Evolutionary conservation across 1,140 invertebrate species (phyloP), one percentile per base, ranked within the genome.

Genomic region (Pseudomyrmex dendroicus): DNA sequence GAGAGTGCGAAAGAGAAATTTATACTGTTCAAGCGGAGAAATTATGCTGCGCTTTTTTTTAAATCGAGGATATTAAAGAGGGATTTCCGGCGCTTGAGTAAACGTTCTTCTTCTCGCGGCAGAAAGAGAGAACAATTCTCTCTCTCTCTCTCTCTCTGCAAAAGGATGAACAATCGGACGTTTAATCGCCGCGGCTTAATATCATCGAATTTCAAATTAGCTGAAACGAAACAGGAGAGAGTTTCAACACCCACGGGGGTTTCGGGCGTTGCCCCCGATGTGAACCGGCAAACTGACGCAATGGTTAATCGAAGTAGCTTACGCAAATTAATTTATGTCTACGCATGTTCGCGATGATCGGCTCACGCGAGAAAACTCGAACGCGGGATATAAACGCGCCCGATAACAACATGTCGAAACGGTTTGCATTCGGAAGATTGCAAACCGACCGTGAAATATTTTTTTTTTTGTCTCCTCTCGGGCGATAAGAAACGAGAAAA

Each of bases 301-400:
- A 64, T 46, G 35, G 15, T 64, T 64, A 64, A 64, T 64, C 62
- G 46, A 64, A 64, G 62, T 64, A 46, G 62, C 61, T 44, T 63
- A 63, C 61, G 61, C 15, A 64, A 64, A 64, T 64, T 64, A 64
- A 64, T 64, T 64, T 64, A 46, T 64, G 62, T 35, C 35, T 64
- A 64, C 35, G 62, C 62, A 64, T 35, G 62, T 64, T 15, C 50
- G 20, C 13, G 48, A 12, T 68, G 52, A 68, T 68, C 17, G 52
- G 13, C 20, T 20, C 22, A 68, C 48, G 48, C 48, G 52, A 68
- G 20, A 20, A 20, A 68, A 54, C 66, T 68, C 12, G 17, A 12
- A 22, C 15, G 17, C 13, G 22, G 17, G 7, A 2, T 12, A n/a
- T 12, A 10, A 12, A n/a, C 17, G n/a, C 17, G 48, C 48, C 8